phyloP scores from a whole-genome alignment of 2,797 vertebrate species.

The Eupleurogrammus muticus region DNA sequence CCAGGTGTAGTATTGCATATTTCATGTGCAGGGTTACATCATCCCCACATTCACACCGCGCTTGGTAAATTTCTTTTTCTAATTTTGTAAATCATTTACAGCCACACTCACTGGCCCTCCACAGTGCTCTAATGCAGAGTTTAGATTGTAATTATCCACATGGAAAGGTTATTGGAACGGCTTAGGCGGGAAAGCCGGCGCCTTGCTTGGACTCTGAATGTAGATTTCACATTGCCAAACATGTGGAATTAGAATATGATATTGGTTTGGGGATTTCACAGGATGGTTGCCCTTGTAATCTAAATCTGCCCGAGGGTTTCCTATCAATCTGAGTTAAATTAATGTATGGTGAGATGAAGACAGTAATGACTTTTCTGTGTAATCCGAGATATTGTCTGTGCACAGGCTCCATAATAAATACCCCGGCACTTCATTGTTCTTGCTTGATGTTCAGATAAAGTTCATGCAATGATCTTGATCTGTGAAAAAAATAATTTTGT shows the following conservation, averaged over 20 bases:
- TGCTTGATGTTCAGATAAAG: constrained; percentile 40
- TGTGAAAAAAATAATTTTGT: background rate
- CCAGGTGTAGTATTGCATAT: constrained; percentile 58
- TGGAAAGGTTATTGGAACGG: constrained; percentile 60
- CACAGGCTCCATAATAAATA: constrained; percentile 38
- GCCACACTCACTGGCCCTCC: constrained; percentile 21
- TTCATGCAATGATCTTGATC: constrained; percentile 11
- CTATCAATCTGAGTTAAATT: constrained; percentile 64
- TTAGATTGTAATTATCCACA: constrained; percentile 65
- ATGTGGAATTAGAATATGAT: constrained; percentile 69
- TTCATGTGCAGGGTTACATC: constrained; percentile 60
- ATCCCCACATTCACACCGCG: constrained; percentile 42
- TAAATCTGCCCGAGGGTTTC: constrained; percentile 59
- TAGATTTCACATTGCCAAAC: constrained; percentile 61
- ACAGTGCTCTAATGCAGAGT: constrained; percentile 38
- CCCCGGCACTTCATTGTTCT: constrained; percentile 33
- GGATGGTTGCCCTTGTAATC: constrained; percentile 63
- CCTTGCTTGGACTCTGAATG: constrained; percentile 40
- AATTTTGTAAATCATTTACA: constrained; percentile 51
- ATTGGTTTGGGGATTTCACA: constrained; percentile 72
- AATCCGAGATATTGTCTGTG: constrained; percentile 63
- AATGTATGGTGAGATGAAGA: constrained; percentile 57
- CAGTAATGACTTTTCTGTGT: constrained; percentile 67
- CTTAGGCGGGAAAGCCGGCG: constrained; percentile 31
- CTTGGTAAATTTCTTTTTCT: constrained; percentile 58